Evolutionary conservation across 2,888 invertebrate genomes (phyloP), one percentile per base, ranked within the genome.

Genomic region (Heliothis peltigera): DNA sequence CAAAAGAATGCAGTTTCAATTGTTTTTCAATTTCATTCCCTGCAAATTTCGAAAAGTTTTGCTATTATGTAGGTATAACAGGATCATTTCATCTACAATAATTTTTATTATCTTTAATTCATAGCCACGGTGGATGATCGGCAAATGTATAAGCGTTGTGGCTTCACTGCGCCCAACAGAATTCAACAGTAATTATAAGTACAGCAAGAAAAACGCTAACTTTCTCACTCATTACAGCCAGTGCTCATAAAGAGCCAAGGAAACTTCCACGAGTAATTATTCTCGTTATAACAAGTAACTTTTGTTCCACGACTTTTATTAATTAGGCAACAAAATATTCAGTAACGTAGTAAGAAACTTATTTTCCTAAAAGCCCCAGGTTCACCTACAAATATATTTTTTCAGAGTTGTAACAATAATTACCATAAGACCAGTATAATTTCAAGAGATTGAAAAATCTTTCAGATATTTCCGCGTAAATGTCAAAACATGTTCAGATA

Each of bases 251-350:
- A 44, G 10, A 10, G 18, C 7, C 21, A 6, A 35, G 3, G 43
- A 18, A 25, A 35, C 18, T 44, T 44, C 10, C 42, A 25, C 12
- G 1, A 54, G 18, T 25, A 12, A 43, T 18, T 43, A 17, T 57
- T 44, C 32, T 44, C 10, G 7, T 22, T 44, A 32, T 44, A 58
- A 35, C 21, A n/a, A 43, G 12, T 4, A 28, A 32, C 21, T 57
- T 44, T 57, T 60, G 21, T 18, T 44, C n/a, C 1, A 15, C 28
- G n/a, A 46, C 17, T 35, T 35, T 46, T 18, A 10, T 1, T 35
- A 18, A n/a, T 25, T 6, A 25, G 18, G 25, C 4, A 17, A 35
- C 2, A n/a, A 3, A 18, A 18, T 17, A n/a, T 42, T 32, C 18
- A n/a, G 5, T 28, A 1, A 2, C 12, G n/a, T 42, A n/a, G 1